Evolutionary conservation across 2,888 invertebrate genomes (phyloP).

Genomic region (Diarsia dahlii): DNA sequence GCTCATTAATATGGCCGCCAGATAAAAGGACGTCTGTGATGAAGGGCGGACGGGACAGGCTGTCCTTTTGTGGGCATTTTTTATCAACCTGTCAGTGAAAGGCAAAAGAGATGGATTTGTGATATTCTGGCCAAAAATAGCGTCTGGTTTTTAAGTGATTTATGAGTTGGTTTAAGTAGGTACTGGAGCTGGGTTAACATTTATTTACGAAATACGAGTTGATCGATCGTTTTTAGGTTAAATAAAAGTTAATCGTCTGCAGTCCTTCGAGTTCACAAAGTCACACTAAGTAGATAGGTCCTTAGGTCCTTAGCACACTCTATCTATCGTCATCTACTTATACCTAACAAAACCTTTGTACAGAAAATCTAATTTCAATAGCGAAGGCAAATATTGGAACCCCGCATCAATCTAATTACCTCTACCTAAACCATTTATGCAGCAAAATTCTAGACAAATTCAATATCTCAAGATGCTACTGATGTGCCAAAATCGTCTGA

Average conservation of each 20-base stretch:
- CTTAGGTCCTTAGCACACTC: not conserved
- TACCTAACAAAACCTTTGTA: not conserved
- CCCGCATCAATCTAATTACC: conserved; percentile 10
- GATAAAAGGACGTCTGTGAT: conserved; percentile 59
- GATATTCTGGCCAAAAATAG: conserved; percentile 22
- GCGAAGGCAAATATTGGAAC: not conserved
- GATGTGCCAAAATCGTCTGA: conserved; percentile 8
- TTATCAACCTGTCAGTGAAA: conserved; percentile 60
- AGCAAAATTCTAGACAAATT: conserved; percentile 42
- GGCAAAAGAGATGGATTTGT: conserved; percentile 27
- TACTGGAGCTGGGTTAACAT: conserved; percentile 10
- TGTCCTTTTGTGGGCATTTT: conserved; percentile 58
- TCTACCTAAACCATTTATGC: conserved; percentile 12
- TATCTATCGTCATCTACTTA: not conserved
- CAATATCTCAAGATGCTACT: conserved; percentile 32
- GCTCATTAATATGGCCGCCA: conserved; percentile 25
- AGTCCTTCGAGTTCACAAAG: not conserved
- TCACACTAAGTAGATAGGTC: not conserved
- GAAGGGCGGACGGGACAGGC: conserved; percentile 65
- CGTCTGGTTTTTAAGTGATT: conserved; percentile 31
- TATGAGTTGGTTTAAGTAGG: conserved; percentile 28
- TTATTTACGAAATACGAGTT: conserved; percentile 9
- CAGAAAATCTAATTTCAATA: conserved; percentile 12
- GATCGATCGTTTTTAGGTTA: conserved; percentile 5
- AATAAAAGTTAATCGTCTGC: conserved; percentile 2